Conservation (phyloP, 2,113 vertebrate species). For the Mystacornis crossleyi region DNA sequence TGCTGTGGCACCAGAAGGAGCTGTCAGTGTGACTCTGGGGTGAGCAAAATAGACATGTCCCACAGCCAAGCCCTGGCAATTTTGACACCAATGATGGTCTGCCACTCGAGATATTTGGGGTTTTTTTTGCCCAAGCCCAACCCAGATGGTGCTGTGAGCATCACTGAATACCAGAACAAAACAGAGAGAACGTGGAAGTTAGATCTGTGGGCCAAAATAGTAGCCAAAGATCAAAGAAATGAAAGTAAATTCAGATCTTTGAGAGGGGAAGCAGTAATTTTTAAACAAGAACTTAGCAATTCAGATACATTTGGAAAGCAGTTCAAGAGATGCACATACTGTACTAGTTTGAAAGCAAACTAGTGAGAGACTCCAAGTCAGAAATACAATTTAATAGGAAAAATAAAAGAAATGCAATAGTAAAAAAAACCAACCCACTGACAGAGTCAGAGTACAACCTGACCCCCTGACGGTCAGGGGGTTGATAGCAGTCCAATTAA, state of each 20-base stretch:
- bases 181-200: neutral
- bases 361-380: too few species aligned
- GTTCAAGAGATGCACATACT: neutral
- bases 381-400: too few species aligned
- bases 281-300: neutral
- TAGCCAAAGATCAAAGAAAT: neutral
- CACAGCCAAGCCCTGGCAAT: neutral
- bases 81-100: neutral
- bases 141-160: neutral
- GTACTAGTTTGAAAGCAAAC: too few species aligned
- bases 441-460: too few species aligned
- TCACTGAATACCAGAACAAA: neutral
- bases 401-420: too few species aligned
- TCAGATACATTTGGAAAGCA: neutral
- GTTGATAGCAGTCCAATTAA: too few species aligned
- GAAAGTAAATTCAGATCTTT: neutral
- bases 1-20: neutral
- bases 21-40: neutral
- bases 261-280: neutral
- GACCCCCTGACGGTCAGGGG: too few species aligned
- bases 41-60: neutral
- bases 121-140: neutral
- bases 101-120: neutral
- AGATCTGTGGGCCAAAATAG: neutral
- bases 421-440: too few species aligned